Percentiles rank a stretch among this genome's conserved stretches.
These are phyloP conservation scores for Xiphorhynchus erythropygius DNA, from an alignment of 2,797 vertebrate species.

Conservation along the genomic window DNA sequence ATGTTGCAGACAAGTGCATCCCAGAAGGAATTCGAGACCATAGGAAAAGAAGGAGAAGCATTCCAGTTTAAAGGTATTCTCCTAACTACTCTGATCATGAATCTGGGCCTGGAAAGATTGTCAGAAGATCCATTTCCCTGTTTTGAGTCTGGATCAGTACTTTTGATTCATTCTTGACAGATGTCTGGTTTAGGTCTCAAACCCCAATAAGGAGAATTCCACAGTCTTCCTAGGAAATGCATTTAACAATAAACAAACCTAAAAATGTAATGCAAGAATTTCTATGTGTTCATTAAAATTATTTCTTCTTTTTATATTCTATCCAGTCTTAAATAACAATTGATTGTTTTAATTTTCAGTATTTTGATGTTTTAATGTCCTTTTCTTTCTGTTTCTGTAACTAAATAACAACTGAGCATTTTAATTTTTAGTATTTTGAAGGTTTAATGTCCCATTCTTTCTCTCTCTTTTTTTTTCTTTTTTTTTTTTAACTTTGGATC, in stretches of 20 bases:
- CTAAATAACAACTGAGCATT: not conserved
- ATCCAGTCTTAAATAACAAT: not conserved
- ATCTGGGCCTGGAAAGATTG: not conserved
- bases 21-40: not conserved
- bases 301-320: not conserved
- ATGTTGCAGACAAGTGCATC: not conserved
- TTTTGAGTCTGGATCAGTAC: not conserved
- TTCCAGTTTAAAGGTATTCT: not conserved
- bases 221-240: not conserved
- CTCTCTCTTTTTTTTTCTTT: not conserved
- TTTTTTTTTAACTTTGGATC: not conserved
- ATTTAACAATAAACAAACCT: not conserved
- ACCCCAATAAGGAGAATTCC: not conserved
- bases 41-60: not conserved
- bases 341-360: not conserved
- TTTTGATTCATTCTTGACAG: not conserved
- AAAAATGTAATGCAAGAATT: not conserved
- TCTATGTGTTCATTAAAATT: not conserved
- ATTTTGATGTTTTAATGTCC: not conserved
- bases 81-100: not conserved
- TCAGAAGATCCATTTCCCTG: not conserved
- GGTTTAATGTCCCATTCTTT: not conserved
- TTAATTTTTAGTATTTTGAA: not conserved
- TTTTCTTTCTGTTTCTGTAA: not conserved
- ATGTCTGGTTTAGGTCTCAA: fast-evolving